Evolutionary conservation across 2,113 vertebrate genomes (phyloP).

Genomic region (Macroglossus sobrinus): DNA sequence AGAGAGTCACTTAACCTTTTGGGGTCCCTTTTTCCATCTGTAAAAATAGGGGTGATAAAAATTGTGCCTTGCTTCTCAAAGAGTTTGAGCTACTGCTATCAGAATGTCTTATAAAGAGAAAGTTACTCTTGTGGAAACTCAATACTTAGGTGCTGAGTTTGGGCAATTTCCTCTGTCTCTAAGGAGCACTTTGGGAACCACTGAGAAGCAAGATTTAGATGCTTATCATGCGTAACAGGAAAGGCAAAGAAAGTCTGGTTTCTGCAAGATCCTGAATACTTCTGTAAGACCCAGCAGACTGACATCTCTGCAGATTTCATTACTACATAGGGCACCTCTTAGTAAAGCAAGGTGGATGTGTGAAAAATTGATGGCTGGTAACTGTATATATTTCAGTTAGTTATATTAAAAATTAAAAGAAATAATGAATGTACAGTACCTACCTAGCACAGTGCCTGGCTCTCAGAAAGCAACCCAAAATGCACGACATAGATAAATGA

Average conservation of each 20-base stretch:
- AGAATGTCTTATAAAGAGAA: neutral
- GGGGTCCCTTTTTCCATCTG: neutral
- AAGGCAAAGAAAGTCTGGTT: neutral
- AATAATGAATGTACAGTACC: neutral
- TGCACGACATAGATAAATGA: neutral
- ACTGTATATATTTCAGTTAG: neutral
- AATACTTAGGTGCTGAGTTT: neutral
- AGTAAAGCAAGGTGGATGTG: neutral
- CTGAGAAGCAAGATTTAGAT: neutral
- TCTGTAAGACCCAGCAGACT: neutral
- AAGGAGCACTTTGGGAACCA: neutral
- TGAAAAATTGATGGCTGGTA: neutral
- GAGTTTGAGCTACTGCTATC: neutral
- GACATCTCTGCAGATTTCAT: neutral
- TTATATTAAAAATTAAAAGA: neutral
- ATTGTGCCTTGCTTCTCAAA: neutral
- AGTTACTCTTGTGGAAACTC: neutral
- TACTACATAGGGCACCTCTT: neutral
- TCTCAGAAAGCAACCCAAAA: neutral
- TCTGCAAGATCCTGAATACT: neutral
- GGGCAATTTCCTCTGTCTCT: neutral
- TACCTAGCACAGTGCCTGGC: neutral
- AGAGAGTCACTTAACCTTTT: neutral
- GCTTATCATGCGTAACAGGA: neutral
- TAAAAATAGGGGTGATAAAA: neutral